phyloP scores from a whole-genome alignment of 2,113 vertebrate genomes.

The Rallus limicola region DNA sequence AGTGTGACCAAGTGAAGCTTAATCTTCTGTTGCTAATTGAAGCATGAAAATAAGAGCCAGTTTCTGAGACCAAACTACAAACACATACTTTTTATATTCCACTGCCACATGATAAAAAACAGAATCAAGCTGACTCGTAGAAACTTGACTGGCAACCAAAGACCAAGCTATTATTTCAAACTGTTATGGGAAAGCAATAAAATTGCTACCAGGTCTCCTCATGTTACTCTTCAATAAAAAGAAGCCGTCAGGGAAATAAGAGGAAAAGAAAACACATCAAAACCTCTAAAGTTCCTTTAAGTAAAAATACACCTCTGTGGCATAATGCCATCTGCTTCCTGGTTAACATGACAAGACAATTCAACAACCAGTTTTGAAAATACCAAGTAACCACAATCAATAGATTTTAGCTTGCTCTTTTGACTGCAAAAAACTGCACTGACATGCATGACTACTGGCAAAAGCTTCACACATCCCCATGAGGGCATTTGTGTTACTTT shows the following conservation, averaged over 20 bases:
- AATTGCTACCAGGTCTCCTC: conserved; percentile 85
- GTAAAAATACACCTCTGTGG: conserved; percentile 77
- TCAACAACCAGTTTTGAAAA: conserved; percentile 69
- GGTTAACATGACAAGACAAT: conserved; percentile 75
- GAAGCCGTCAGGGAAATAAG: conserved; percentile 80
- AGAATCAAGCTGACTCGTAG: conserved; percentile 75
- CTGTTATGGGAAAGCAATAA: conserved; percentile 80
- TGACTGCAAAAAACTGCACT: conserved; percentile 47
- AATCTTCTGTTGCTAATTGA: conserved; percentile 68
- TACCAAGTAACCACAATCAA: conserved; percentile 57
- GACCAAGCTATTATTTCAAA: conserved; percentile 79
- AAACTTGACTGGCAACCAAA: conserved; percentile 76
- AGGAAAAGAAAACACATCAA: conserved; percentile 79
- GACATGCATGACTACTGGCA: conserved; percentile 7
- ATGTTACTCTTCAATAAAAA: conserved; percentile 84
- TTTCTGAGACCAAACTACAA: conserved; percentile 64
- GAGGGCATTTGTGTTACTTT: not conserved
- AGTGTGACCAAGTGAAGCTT: conserved; percentile 68
- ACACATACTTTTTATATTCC: conserved; percentile 63
- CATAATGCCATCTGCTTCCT: conserved; percentile 74
- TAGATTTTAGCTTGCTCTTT: conserved; percentile 54
- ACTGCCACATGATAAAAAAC: conserved; percentile 75
- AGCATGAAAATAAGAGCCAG: conserved; percentile 51
- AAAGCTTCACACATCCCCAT: conserved; percentile 7
- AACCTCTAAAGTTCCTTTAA: conserved; percentile 76